Percentiles rank a stretch among this genome's conserved stretches.
These are phyloP conservation scores for Tubulanus polymorphus DNA, from an alignment of 2,888 invertebrate genomes.

Conservation along the genomic window DNA sequence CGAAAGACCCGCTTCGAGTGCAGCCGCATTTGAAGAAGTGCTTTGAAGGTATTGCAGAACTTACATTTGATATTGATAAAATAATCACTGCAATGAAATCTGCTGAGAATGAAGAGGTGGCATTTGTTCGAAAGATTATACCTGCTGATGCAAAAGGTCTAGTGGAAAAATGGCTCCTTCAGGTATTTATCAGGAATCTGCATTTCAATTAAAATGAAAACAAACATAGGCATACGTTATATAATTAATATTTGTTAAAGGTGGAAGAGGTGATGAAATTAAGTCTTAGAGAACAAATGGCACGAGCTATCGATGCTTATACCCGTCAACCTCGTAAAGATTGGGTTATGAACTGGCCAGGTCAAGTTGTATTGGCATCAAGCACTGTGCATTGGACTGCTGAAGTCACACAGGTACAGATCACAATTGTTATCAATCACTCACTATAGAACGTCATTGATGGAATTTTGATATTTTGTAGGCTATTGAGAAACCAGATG, in stretches of 20 bases:
- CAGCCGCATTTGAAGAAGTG: constrained; percentile 54
- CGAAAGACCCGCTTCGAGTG: constrained; percentile 51
- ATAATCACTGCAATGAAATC: constrained; percentile 52
- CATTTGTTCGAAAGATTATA: constrained; percentile 37
- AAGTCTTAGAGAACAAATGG: constrained; percentile 38
- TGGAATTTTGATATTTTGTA: constrained; percentile 14
- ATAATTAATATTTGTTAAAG: constrained; percentile 18
- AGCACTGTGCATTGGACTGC: constrained; percentile 52
- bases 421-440: neutral
- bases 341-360: constrained; percentile 52
- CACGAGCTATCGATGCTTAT: constrained; percentile 45
- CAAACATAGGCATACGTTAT: too few species aligned
- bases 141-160: constrained; percentile 49
- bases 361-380: constrained; percentile 51
- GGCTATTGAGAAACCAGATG: constrained; percentile 32
- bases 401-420: constrained; percentile 45
- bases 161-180: constrained; percentile 50
- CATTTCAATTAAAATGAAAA: too few species aligned
- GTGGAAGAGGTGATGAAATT: constrained; percentile 52
- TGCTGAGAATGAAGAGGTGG: constrained; percentile 48
- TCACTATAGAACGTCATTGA: neutral
- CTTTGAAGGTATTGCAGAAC: constrained; percentile 51
- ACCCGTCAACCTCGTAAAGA: constrained; percentile 34
- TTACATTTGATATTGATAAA: constrained; percentile 42
- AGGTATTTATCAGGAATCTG: too few species aligned